Percentiles rank a stretch among this genome's conserved stretches.
Evolutionary conservation across 2,888 invertebrate genomes (phyloP).

Genomic region (Gastracanthus pulcherrimus): DNA sequence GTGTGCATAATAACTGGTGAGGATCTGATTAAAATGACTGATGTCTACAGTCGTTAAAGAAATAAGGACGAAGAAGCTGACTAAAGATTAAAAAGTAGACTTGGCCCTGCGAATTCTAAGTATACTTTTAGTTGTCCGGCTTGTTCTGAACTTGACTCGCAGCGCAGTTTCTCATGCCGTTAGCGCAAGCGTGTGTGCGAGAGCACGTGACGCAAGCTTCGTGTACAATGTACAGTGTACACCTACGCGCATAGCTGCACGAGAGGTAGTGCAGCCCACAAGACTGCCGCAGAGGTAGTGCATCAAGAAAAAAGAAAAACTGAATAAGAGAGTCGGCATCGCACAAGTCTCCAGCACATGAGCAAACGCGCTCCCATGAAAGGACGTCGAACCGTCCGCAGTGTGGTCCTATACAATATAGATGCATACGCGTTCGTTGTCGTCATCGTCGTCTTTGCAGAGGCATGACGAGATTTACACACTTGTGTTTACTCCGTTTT

Average conservation of each 20-base stretch:
- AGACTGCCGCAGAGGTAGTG: no score
- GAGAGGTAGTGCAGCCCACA: neutral
- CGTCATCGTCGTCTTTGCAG: no score
- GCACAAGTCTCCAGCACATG: neutral
- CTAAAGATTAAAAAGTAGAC: no score
- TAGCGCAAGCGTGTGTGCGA: neutral
- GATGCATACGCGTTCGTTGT: no score
- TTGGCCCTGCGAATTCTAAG: neutral
- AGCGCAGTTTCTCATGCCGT: neutral
- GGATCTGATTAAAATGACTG: no score
- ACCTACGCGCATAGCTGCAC: neutral
- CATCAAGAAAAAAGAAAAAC: neutral
- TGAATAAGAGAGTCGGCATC: neutral
- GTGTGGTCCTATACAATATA: no score
- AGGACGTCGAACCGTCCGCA: constrained; percentile 11
- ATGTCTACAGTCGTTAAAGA: no score
- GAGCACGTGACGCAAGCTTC: neutral
- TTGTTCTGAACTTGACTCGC: neutral
- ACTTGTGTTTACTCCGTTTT: neutral
- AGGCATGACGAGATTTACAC: neutral
- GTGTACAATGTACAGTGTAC: no score
- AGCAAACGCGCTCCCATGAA: neutral
- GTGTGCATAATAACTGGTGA: no score
- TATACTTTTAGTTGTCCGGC: neutral
- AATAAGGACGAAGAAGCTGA: no score